Evolutionary conservation across 2,113 vertebrate species (phyloP), one percentile per base, ranked within the genome.

Genomic region (Pseudorasbora parva): DNA sequence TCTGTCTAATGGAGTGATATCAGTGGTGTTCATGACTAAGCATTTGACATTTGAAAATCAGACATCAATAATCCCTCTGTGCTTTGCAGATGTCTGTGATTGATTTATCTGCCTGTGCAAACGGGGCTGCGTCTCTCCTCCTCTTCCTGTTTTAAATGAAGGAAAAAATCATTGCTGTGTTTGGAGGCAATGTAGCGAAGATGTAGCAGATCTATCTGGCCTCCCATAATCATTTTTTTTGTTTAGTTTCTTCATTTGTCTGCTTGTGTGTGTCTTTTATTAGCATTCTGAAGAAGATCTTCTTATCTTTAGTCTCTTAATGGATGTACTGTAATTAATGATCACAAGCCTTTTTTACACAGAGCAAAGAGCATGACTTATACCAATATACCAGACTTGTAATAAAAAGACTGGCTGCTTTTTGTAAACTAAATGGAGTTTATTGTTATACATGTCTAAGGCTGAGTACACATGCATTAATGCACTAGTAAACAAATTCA

Each of bases 1-100:
- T 79, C 43, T 21, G 59, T 49, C 77, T 79, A 79, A 79, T 79
- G 59, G 59, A 79, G 33, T 49, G 59, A 79, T 79, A 79, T 66
- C 59, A 79, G 17, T 79, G 77, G 59, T 79, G 77, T 79, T 79
- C 60, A 68, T 68, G 82, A 75, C 57, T 49, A 62, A 54, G 64
- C 47, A 74, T 68, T 78, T 43, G 47, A 19, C 74, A 78, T 78
- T 83, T 64, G 23, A 37, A 45, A 77, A 68, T 84, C 82, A 84
- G 49, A 78, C 82, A 84, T 76, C 59, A 83, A 68, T 76, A 83
- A 76, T 54, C 45, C 45, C 82, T 83, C 82, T 56, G 59, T 77
- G 62, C 60, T 75, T 83, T 64, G 57, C 75, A 78, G 57, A 79
- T 79, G 77, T 79, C 23, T 84, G 49, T 17, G 37, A 78, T 77